Conservation (phyloP, 2,797 vertebrate genomes). For the Periparus ater region DNA sequence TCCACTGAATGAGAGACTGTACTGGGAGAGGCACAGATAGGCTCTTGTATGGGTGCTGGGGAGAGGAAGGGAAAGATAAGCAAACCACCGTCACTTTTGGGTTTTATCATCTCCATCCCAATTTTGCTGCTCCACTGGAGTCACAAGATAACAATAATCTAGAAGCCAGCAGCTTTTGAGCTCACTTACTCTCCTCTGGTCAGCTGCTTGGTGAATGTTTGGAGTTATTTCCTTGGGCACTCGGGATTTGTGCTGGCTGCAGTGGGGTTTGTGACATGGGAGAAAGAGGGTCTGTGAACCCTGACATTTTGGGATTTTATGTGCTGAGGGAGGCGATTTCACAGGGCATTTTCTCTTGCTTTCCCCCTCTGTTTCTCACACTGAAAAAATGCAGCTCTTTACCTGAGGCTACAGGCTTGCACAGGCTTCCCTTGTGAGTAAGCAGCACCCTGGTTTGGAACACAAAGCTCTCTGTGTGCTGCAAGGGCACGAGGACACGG, state of each 20-base stretch:
- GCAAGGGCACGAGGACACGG: not conserved
- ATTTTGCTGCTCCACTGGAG: not conserved
- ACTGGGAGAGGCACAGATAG: not conserved
- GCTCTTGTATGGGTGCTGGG: not conserved
- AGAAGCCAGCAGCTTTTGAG: not conserved
- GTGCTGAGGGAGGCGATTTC: not conserved
- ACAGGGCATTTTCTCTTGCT: not conserved
- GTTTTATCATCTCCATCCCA: not conserved
- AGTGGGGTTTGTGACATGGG: not conserved
- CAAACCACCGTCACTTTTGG: not conserved
- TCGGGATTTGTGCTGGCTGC: not conserved
- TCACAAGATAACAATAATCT: not conserved
- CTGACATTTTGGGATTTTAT: not conserved
- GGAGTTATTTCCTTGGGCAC: not conserved
- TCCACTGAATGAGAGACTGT: not conserved
- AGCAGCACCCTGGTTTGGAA: constrained; percentile 1
- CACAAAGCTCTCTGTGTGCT: constrained; percentile 32
- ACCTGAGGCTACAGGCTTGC: constrained; percentile 41
- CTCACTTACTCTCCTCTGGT: not conserved
- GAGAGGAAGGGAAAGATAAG: not conserved
- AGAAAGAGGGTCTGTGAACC: not conserved
- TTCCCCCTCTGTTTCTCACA: constrained; percentile 13
- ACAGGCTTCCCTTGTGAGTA: constrained; percentile 40
- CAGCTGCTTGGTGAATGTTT: not conserved
- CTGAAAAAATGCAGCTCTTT: constrained; percentile 16